Base-by-base conservation (phyloP, 2,113 vertebrate species). In the Microtus oregoni region DNA sequence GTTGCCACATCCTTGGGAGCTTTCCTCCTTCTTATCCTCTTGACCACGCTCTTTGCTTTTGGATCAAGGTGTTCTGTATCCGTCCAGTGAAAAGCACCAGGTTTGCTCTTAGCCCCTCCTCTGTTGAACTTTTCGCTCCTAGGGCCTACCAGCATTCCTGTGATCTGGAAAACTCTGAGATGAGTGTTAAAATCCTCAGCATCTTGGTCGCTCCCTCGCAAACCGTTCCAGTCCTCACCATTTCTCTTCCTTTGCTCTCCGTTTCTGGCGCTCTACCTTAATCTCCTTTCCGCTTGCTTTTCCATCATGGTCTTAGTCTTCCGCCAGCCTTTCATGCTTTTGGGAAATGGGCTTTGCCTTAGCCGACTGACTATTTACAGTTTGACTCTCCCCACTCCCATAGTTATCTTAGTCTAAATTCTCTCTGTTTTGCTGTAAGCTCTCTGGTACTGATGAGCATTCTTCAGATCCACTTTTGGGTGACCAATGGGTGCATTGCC, bases 271-370 rank as follows among this genome's bases (percentile, higher is more conserved):
- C 89, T 91, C 65, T 86, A 78, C 82, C 86, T 91, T 86, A 86
- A 68, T 94, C 90, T 55, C 13, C 61, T 95, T 92, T 73, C 94
- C 47, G 58, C 76, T 85, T 95, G 22, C 63, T 96, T 83, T 97
- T 94, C 88, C 58, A 79, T 41, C 79, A 32, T 35, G 44, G 32
- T 0, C 55, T 95, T 91, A 32, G 63, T 90, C 13, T 89, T 92
- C 92, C 96, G 87, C 96, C 97, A 98, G 79, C 90, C 90, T 95
- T 93, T 93, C 93, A 85, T 97, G 75, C 90, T 94, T 97, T 91
- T 52, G 79, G 73, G 89, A 89, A 94, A 97, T 95, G 91, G 82
- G 65, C 95, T 90, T 95, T 94, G 47, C 72, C 73, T 96, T 95
- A 97, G 97, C 96, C 97, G 88, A 96, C 88, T 95, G 82, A 52